phyloP scores from a whole-genome alignment of 2,888 invertebrate genomes.

The Diachrysia chrysitis region DNA sequence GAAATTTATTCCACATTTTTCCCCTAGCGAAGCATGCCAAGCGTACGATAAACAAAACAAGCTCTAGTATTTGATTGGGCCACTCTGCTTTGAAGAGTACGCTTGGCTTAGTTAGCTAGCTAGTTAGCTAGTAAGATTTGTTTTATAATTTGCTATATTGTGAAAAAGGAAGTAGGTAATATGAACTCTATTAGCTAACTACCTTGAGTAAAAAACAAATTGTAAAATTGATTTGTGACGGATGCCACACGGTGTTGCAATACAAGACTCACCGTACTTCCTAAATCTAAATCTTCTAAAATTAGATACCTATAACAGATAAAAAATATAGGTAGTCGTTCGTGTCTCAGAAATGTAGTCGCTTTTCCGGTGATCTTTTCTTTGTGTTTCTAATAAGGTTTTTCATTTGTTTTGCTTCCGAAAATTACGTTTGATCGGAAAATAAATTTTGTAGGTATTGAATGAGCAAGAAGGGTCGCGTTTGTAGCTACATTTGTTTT shows the following conservation, averaged over 20 bases:
- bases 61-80: neutral
- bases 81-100: constrained; percentile 1
- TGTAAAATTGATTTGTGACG: no score
- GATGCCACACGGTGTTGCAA: neutral
- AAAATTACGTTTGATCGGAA: constrained; percentile 75
- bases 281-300: neutral
- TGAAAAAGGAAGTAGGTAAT: neutral
- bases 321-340: neutral
- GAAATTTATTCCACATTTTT: constrained; percentile 11
- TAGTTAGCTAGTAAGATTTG: neutral
- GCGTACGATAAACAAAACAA: neutral
- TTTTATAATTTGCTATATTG: neutral
- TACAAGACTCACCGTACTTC: neutral
- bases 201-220: no score
- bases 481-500: constrained; percentile 81
- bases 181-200: no score
- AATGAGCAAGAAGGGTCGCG: constrained; percentile 77
- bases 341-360: neutral
- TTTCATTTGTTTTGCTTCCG: constrained; percentile 62
- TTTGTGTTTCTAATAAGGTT: constrained; percentile 52
- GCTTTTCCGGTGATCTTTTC: constrained; percentile 38
- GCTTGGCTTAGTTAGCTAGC: neutral
- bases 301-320: neutral
- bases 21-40: constrained; percentile 11
- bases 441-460: constrained; percentile 70